phyloP scores from a whole-genome alignment of 2,888 invertebrate species.

The Philopedon plagiatum region DNA sequence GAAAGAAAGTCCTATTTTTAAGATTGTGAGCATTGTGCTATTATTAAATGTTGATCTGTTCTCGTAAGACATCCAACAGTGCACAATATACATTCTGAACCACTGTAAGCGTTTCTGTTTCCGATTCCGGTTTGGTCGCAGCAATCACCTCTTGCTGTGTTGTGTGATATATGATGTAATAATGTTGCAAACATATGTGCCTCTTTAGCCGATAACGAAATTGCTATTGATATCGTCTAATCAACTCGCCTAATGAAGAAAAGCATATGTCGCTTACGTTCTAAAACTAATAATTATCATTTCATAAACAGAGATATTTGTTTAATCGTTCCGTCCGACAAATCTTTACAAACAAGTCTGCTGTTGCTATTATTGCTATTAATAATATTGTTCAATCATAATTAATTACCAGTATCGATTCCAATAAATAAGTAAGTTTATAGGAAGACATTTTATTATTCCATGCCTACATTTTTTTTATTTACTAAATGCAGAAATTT shows the following conservation, averaged over 20 bases:
- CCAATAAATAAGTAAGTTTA: no score
- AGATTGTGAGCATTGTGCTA: no score
- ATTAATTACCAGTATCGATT: not conserved
- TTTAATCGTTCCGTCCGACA: slow-evolving; percentile 20
- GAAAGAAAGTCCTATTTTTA: no score
- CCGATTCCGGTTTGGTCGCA: slow-evolving; percentile 64
- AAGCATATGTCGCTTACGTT: slow-evolving; percentile 65
- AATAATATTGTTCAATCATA: slow-evolving; percentile 5
- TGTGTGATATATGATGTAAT: slow-evolving; percentile 70
- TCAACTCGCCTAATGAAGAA: slow-evolving; percentile 69
- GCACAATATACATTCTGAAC: slow-evolving; percentile 30
- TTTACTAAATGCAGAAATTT: no score
- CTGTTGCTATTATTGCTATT: not conserved
- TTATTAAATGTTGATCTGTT: no score
- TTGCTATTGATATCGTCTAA: slow-evolving; percentile 68
- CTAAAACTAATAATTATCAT: slow-evolving; percentile 56
- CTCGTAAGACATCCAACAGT: not conserved
- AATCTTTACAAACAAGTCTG: slow-evolving; percentile 21
- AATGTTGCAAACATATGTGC: slow-evolving; percentile 69
- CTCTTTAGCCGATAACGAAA: slow-evolving; percentile 67
- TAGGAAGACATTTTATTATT: no score
- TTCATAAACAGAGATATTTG: slow-evolving; percentile 46
- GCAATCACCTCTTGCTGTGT: slow-evolving; percentile 68
- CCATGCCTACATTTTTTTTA: no score
- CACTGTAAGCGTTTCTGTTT: slow-evolving; percentile 49